Conservation (phyloP, 1,140 invertebrate genomes). For the Tetranychus cinnabarinus region DNA sequence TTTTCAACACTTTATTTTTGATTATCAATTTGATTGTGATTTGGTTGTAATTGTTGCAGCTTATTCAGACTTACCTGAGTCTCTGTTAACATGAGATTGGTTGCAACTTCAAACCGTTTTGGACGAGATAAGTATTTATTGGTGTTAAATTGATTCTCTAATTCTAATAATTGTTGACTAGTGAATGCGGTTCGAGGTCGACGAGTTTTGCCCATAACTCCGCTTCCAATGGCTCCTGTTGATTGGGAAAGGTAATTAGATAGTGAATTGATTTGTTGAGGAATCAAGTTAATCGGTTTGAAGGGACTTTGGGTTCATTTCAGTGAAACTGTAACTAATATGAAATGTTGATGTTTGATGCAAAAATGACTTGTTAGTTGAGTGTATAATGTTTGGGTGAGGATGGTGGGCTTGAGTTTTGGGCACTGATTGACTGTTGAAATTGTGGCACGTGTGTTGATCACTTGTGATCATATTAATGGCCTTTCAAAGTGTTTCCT, state of each 20-base stretch:
- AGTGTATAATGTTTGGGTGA: too few relatives aligned
- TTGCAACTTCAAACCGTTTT: slow-evolving; percentile 94
- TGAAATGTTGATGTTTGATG: too few relatives aligned
- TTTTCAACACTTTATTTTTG: neutral
- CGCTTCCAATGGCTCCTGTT: slow-evolving; percentile 38
- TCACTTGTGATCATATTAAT: too few relatives aligned
- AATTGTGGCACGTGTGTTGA: too few relatives aligned
- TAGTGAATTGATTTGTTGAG: neutral
- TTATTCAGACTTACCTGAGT: slow-evolving; percentile 52
- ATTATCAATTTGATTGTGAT: neutral
- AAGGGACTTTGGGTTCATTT: too few relatives aligned
- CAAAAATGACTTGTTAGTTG: too few relatives aligned
- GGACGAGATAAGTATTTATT: slow-evolving; percentile 96
- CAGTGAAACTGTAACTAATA: too few relatives aligned
- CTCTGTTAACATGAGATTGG: slow-evolving; percentile 87
- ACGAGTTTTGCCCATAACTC: slow-evolving; percentile 74
- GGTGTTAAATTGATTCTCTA: slow-evolving; percentile 93
- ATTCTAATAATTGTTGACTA: slow-evolving; percentile 82
- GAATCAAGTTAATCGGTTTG: neutral
- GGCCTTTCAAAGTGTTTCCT: too few relatives aligned
- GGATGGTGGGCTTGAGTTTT: too few relatives aligned
- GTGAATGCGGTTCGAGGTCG: slow-evolving; percentile 92
- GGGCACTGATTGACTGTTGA: too few relatives aligned
- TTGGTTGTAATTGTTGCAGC: neutral
- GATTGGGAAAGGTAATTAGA: slow-evolving; percentile 6